Evolutionary conservation across 2,888 invertebrate genomes (phyloP), one percentile per base, ranked within the genome.

Genomic region (Xanthostigma xanthostigma): DNA sequence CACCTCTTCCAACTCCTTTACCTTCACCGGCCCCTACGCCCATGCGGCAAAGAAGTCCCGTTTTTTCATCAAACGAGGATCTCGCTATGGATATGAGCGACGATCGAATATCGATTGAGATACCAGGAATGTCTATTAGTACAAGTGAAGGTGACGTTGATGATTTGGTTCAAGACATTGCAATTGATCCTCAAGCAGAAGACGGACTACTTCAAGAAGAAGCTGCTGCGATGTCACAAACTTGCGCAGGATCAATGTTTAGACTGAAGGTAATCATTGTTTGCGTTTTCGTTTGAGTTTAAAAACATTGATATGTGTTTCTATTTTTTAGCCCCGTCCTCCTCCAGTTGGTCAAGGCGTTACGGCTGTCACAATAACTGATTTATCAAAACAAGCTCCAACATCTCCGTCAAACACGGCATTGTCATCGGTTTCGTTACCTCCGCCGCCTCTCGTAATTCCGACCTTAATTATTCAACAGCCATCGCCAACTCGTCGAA

Each of bases 1-100:
- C 84, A 1, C 84, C 84, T 17, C 68, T 82, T 34, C 84, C 84
- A 12, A 84, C 84, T 5, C 83, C 83, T 6, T 71, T 81, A 46
- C 83, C 82, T 11, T 74, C 75, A 10, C 76, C 76, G 1, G 63
- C 71, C 0, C 70, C 72, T 1, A 79, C 80, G 11, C 83, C 82
- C 4, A 72, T 76, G 72, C 65, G 68, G 17, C 61, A 74, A 53
- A 61, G 65, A 44, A 59, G 59, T 41, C 57, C 58, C 12, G 53
- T 71, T 64, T 50, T 74, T 64, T 50, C 76, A 62, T 50, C 69
- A 62, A 46, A 68, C 66, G 71, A 71, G 64, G 55, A 69, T 66
- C 59, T 70, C 61, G 45, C 52, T 34, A 48, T 54, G 49, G 68
- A 68, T 50, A 61, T 62, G 49, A 70, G 69, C 53, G 72, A 73